These are phyloP conservation scores for Pseudochirops corinnae DNA, from an alignment of 2,797 vertebrate species.

Conservation along the genomic window DNA sequence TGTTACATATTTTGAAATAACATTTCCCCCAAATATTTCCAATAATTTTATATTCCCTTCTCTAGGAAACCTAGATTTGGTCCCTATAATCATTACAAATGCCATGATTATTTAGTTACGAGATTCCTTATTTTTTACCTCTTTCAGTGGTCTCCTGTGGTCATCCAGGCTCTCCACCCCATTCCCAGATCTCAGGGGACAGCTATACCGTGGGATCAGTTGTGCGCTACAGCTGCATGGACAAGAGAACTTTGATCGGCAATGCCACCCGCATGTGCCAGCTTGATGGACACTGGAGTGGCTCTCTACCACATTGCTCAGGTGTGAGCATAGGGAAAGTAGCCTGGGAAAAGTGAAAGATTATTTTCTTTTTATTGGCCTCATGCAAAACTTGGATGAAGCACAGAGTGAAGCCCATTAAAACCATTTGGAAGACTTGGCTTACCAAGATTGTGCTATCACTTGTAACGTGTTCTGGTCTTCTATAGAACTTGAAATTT, in stretches of 20 bases:
- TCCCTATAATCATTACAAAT: background rate
- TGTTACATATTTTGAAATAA: background rate
- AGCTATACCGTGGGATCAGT: slow-evolving; percentile 93
- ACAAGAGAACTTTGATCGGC: slow-evolving; percentile 90
- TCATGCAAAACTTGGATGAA: background rate
- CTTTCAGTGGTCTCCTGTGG: slow-evolving; percentile 95
- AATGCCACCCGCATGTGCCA: slow-evolving; percentile 97
- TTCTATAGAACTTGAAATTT: background rate
- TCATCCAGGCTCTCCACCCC: slow-evolving; percentile 93
- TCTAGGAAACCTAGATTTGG: background rate
- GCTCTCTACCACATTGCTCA: slow-evolving; percentile 96
- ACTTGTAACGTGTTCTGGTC: background rate
- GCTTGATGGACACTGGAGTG: slow-evolving; percentile 96
- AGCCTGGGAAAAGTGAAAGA: background rate
- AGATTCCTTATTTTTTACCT: slow-evolving; percentile 39
- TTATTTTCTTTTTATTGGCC: background rate
- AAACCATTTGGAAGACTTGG: background rate
- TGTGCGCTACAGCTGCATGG: slow-evolving; percentile 94
- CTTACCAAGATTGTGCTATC: background rate
- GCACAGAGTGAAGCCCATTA: background rate
- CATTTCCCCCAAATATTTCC: background rate
- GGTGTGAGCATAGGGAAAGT: slow-evolving; percentile 84
- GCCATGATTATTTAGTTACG: background rate
- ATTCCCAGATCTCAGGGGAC: slow-evolving; percentile 94
- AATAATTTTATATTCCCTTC: background rate